phyloP scores from a whole-genome alignment of 2,797 vertebrate species.

The Phalloptychus januarius region DNA sequence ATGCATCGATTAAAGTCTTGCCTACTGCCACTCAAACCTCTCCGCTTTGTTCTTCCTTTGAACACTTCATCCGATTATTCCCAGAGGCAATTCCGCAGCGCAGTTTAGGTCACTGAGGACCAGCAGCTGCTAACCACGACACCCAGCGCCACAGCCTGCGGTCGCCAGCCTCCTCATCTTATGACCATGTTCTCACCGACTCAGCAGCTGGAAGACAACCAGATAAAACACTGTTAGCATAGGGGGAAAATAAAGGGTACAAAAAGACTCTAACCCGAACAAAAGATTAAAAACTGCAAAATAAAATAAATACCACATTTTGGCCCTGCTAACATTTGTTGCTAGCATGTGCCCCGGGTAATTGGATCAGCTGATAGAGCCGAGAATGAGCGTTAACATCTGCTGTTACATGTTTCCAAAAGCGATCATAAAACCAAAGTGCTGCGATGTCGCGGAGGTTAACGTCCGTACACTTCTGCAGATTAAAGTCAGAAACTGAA shows the following conservation, averaged over 20 bases:
- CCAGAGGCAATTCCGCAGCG: constrained; percentile 20
- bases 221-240: constrained; percentile 37
- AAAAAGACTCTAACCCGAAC: background rate
- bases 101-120: constrained; percentile 25
- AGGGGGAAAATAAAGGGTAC: background rate
- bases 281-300: background rate
- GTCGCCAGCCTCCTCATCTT: constrained; percentile 45
- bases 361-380: background rate
- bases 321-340: background rate
- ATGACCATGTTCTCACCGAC: constrained; percentile 59
- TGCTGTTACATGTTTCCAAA: constrained; percentile 1
- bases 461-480: background rate
- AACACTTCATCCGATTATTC: constrained; percentile 32
- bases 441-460: background rate
- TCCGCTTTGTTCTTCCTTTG: constrained; percentile 33
- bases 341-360: background rate
- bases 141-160: constrained; percentile 40
- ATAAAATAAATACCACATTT: background rate
- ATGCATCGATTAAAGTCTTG: constrained; percentile 23
- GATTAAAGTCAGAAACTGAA: background rate
- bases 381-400: background rate
- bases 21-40: constrained; percentile 33
- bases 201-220: constrained; percentile 55
- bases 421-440: background rate
- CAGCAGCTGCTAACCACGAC: constrained; percentile 40